These are phyloP conservation scores for Anodontia alba DNA, from an alignment of 2,888 invertebrate genomes.

Conservation along the genomic window DNA sequence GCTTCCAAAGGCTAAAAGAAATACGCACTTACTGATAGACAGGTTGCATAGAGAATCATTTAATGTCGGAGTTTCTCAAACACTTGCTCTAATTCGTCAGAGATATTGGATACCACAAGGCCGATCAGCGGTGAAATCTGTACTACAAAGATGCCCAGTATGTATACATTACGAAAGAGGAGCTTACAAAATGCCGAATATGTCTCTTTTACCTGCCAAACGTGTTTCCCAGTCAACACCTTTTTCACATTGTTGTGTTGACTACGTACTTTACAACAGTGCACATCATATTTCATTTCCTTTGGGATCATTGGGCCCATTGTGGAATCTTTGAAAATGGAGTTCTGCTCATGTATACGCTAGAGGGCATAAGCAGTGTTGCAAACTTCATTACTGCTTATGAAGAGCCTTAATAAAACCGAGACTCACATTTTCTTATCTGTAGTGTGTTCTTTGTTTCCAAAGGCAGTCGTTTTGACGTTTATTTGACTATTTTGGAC, in stretches of 20 bases:
- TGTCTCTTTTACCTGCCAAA: conserved; percentile 31
- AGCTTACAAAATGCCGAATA: conserved; percentile 26
- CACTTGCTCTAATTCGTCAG: neutral
- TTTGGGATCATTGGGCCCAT: no score
- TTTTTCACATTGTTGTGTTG: no score
- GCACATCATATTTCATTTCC: no score
- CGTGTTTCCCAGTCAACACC: conserved; percentile 27
- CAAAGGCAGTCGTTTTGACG: no score
- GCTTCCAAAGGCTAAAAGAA: conserved; percentile 13
- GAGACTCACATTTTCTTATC: no score
- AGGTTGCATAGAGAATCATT: conserved; percentile 18
- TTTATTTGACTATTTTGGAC: conserved; percentile 33
- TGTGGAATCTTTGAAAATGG: no score
- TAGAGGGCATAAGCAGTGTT: no score
- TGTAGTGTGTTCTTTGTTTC: no score
- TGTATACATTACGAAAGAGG: conserved; percentile 7
- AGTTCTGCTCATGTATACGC: no score
- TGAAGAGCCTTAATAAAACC: no score
- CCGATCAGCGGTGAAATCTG: neutral
- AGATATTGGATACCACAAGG: conserved; percentile 19
- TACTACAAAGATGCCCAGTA: neutral
- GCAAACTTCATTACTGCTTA: no score
- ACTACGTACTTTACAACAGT: no score
- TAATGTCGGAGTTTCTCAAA: conserved; percentile 38
- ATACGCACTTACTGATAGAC: conserved; percentile 33